phyloP scores from a whole-genome alignment of 2,888 invertebrate species.

The Cosmia pyralina region DNA sequence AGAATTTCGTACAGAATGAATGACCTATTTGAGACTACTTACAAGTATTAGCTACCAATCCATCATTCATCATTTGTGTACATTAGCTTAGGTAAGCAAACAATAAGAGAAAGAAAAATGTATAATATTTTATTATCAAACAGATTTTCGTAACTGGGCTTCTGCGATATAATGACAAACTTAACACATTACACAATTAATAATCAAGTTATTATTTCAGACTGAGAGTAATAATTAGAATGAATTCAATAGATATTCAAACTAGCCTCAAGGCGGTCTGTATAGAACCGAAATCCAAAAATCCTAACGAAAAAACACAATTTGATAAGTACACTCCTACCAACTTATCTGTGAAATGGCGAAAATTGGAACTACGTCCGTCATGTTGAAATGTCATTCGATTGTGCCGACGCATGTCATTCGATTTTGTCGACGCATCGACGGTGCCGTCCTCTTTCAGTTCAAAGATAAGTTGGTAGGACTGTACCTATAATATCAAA shows the following conservation, averaged over 20 bases:
- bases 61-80: neutral
- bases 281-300: neutral
- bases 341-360: no score
- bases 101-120: neutral
- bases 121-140: conserved; percentile 12
- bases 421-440: no score
- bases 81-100: neutral
- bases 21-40: neutral
- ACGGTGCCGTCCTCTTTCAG: no score
- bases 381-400: no score
- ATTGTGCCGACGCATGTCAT: no score
- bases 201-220: neutral
- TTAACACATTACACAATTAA: neutral
- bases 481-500: neutral
- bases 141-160: neutral
- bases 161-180: neutral
- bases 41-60: neutral
- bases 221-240: neutral
- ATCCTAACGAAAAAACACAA: neutral
- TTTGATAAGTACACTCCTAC: no score
- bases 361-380: no score
- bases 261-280: neutral
- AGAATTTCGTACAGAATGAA: conserved; percentile 5
- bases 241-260: neutral
- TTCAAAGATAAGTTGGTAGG: no score